Percentiles rank a stretch among this genome's conserved stretches.
Evolutionary conservation across 2,888 invertebrate species (phyloP).

Genomic region (Lamproptera curius): DNA sequence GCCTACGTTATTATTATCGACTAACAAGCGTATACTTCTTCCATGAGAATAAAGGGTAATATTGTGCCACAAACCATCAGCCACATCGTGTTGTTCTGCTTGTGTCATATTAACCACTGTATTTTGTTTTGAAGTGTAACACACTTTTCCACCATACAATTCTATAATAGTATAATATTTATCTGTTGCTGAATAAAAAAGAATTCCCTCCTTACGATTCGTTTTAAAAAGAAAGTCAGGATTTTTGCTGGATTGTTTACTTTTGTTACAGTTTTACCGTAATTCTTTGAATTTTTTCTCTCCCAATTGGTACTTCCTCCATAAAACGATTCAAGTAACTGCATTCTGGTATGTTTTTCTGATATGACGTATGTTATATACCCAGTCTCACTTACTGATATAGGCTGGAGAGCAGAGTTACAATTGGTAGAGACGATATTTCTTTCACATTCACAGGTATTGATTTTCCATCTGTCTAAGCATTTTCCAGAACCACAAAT

Average conservation of each 20-base stretch:
- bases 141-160: constrained; percentile 85
- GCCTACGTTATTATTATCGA: constrained; percentile 85
- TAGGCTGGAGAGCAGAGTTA: constrained; percentile 85
- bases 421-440: constrained; percentile 88
- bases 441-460: constrained; percentile 84
- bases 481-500: constrained; percentile 82
- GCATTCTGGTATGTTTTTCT: constrained; percentile 92
- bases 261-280: constrained; percentile 49
- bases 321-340: constrained; percentile 88
- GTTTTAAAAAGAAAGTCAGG: constrained; percentile 89
- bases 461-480: constrained; percentile 90
- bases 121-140: constrained; percentile 89
- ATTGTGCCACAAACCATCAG: constrained; percentile 94
- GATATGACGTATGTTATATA: constrained; percentile 88
- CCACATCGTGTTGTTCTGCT: constrained; percentile 76
- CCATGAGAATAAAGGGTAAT: constrained; percentile 85
- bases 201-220: constrained; percentile 84
- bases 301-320: constrained; percentile 85
- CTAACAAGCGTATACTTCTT: constrained; percentile 83
- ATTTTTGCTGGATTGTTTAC: constrained; percentile 81
- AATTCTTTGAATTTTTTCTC: constrained; percentile 47
- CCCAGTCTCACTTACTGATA: constrained; percentile 87
- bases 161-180: constrained; percentile 92
- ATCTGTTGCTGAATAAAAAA: constrained; percentile 92
- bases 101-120: constrained; percentile 90